Evolutionary conservation across 2,797 vertebrate species (phyloP), one percentile per base, ranked within the genome.

Genomic region (Tenualosa ilisha): DNA sequence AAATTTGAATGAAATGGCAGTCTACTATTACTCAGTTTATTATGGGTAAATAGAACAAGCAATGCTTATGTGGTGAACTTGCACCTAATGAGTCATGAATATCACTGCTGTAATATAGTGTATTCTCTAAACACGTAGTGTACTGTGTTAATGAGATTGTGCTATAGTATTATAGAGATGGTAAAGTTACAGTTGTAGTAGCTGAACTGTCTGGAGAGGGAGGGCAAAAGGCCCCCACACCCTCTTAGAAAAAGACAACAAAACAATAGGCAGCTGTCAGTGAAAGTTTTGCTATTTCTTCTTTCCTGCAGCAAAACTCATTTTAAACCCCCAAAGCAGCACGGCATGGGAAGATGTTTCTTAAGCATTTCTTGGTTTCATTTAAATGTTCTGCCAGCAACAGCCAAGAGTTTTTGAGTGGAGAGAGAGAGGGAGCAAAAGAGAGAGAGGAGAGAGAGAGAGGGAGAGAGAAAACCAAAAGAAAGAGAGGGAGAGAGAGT

Each of bases 341-440:
- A 87, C 85, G 75, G 84, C 88, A 51, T 50, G 54, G 37, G 49
- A 50, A 90, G 88, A 88, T 85, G 81, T 89, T 86, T 61, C 81
- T 31, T 88, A 88, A 88, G 56, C 50, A 88, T 86, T 84, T 81
- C 12, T 54, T 82, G 81, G 85, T 90, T 89, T 91, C 84, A 89
- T 84, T 84, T 88, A 86, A 88, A 87, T 81, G 20, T 53, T 24
- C 72, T 87, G 51, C 85, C 86, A 86, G 85, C 81, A 84, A 81
- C 86, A 79, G 75, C 46, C 61, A 72, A 81, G 72, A 85, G 49
- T 49, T 46, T 43, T 46, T 6, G 56, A n/a, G 49, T n/a, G 53
- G 11, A 75, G 81, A 37, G 51, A 31, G 43, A 11, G n/a, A 26
- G 11, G 11, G 24, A 86, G 83, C 13, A 0, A 82, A 15, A 85